A percentile compares a stretch with the other conserved stretches of the same genome.
These are phyloP conservation scores for Andrena flavipes DNA, from an alignment of 2,888 invertebrate species.

Conservation along the genomic window DNA sequence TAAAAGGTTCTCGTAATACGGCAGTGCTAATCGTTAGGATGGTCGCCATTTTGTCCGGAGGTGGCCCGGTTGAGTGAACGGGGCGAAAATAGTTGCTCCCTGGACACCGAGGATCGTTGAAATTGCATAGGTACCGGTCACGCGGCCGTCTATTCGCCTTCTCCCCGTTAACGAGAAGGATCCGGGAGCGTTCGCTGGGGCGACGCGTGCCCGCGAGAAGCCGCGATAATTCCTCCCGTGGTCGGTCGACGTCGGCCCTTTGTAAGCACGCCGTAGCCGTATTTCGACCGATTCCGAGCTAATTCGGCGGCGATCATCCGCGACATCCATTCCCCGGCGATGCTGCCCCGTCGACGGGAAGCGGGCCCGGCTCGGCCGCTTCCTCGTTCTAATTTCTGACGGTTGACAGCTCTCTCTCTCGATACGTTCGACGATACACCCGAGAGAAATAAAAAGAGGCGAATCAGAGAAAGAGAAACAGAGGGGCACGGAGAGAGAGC, in stretches of 20 bases:
- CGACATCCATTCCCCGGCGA: conserved; percentile 28
- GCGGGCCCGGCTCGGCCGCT: conserved; percentile 45
- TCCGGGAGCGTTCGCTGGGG: conserved; percentile 2
- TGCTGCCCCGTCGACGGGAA: conserved; percentile 13
- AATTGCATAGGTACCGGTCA: conserved; percentile 59
- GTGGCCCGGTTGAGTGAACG: conserved; percentile 81
- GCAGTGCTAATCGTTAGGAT: conserved; percentile 82
- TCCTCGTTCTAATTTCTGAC: conserved; percentile 54
- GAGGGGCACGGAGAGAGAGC: background rate
- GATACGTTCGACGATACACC: conserved; percentile 56
- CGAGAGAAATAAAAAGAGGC: conserved; percentile 49
- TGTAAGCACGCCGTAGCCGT: conserved; percentile 55
- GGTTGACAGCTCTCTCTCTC: conserved; percentile 62
- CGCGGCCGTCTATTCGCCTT: conserved; percentile 21
- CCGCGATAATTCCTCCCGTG: conserved; percentile 24
- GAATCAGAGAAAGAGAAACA: conserved; percentile 19
- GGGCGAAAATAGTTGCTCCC: conserved; percentile 79
- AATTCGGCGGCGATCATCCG: conserved; percentile 36
- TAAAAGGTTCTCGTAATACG: conserved; percentile 71
- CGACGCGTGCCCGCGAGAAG: conserved; percentile 31
- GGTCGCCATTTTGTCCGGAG: conserved; percentile 85
- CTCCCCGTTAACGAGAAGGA: conserved; percentile 16
- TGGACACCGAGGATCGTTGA: conserved; percentile 66
- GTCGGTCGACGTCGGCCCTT: conserved; percentile 46
- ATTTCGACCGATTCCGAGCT: conserved; percentile 34